A percentile compares a stretch with the other conserved stretches of the same genome.
Evolutionary conservation across 2,888 invertebrate genomes (phyloP).

Genomic region (Eupithecia exiguata): DNA sequence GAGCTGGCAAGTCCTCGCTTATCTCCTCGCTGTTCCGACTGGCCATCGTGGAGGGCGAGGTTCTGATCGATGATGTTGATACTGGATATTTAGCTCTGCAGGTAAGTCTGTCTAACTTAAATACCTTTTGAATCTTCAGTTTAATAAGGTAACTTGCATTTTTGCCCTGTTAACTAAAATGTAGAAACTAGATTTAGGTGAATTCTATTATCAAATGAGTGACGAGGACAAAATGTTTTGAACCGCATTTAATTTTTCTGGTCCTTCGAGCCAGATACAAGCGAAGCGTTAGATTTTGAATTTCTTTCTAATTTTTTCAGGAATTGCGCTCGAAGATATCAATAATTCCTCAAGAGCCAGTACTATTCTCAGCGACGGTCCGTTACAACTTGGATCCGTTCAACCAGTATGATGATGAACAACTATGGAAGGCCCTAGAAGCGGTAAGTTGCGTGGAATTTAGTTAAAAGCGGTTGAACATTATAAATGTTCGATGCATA

Average conservation of each 20-base stretch:
- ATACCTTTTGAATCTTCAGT: background rate
- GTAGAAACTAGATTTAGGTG: no score
- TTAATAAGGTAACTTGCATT: background rate
- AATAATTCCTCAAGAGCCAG: constrained; percentile 91
- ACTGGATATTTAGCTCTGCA: constrained; percentile 70
- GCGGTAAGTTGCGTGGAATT: constrained; percentile 77
- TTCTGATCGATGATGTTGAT: constrained; percentile 88
- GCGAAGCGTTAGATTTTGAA: background rate
- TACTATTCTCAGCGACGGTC: constrained; percentile 88
- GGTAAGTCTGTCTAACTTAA: constrained; percentile 45
- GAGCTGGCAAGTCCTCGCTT: constrained; percentile 92
- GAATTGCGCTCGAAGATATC: constrained; percentile 86
- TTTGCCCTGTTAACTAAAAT: background rate
- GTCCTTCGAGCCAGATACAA: background rate
- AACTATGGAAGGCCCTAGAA: constrained; percentile 88
- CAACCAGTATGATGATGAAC: constrained; percentile 86
- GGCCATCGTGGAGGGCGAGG: constrained; percentile 87
- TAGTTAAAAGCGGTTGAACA: no score
- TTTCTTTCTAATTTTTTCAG: constrained; percentile 59
- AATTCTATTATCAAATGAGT: background rate
- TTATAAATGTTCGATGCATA: no score
- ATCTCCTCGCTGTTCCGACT: constrained; percentile 91
- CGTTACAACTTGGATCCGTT: constrained; percentile 90
- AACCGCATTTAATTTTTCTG: background rate
- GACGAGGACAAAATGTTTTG: background rate